Base-by-base conservation (phyloP, 2,797 vertebrate species). In the Macroramphosus scolopax region DNA sequence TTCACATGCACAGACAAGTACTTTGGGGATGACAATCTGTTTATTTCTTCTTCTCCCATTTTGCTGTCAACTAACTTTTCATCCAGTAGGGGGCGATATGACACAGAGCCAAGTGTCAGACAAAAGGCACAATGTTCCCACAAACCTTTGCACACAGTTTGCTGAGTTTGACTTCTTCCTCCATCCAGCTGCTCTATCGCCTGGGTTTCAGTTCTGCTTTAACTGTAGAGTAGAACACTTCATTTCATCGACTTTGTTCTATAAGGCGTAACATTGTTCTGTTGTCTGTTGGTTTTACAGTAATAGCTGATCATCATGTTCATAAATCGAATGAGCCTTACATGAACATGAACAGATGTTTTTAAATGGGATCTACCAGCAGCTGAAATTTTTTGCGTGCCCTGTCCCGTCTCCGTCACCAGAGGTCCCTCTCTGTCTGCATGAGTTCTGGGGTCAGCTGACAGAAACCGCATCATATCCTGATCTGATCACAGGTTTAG, bases 401-500 rank as follows among this genome's bases (percentile, higher is more conserved):
- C 47, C 25, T 63, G n/a, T 63, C 38, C 39, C 14, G 38, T 70
- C 44, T 55, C 59, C 34, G 46, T 57, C 83, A 84, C 48, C 59
- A 77, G 79, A 72, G 64, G 79, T 75, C 78, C 31, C 67, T 58
- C 14, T 72, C 17, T 45, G 49, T 63, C 54, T 47, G 24, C 65
- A 13, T 22, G 51, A 41, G 14, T 24, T 51, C 63, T 50, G 20
- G 3, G 3, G 24, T 39, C 22, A 25, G 22, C 22, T 47, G 34
- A 51, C 49, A 32, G 14, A 41, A 44, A 39, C 28, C 4, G 22
- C 46, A 35, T 36, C 31, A 62, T 18, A 29, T 65, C 52, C 59
- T 65, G 60, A 57, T 29, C 25, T 45, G 37, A 51, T 14, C 25
- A 41, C 16, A 62, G 39, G 31, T 17, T 50, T 34, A 48, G 31